A percentile compares a stretch with the other conserved stretches of the same genome.
Conservation (phyloP, 2,888 invertebrate species). For the Agelastica alni region DNA sequence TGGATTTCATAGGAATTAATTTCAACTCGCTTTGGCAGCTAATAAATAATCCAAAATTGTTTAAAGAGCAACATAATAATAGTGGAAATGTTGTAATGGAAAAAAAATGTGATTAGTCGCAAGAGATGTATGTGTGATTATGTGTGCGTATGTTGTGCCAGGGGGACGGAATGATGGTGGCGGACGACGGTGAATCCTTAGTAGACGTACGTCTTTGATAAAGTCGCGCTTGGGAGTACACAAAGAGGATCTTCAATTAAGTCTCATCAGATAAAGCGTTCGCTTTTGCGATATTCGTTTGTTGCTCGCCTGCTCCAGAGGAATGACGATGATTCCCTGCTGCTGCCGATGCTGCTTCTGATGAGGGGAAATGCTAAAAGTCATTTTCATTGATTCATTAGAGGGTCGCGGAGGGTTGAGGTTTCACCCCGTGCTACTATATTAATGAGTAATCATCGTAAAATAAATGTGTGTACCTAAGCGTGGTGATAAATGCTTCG, state of each 20-base stretch:
- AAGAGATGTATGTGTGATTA: no score
- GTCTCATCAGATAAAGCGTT: constrained; percentile 3
- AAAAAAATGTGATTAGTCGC: no score
- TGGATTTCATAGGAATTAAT: no score
- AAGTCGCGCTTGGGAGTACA: constrained; percentile 4
- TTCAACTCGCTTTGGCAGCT: no score
- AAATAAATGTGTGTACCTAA: neutral
- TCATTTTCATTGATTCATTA: constrained; percentile 21
- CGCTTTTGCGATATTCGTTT: constrained; percentile 3
- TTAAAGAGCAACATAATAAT: no score
- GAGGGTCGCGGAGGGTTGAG: neutral
- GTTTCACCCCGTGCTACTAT: neutral
- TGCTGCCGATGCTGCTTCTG: no score
- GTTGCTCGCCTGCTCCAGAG: neutral
- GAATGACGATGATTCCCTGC: constrained; percentile 4
- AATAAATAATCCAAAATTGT: no score
- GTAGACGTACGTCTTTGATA: neutral
- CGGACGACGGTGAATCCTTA: neutral
- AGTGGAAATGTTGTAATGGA: no score
- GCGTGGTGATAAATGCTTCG: neutral
- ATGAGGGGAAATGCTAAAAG: constrained; percentile 17
- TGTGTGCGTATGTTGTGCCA: no score
- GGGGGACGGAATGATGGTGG: no score
- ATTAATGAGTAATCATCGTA: neutral
- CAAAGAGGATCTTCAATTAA: constrained; percentile 7